A percentile compares a stretch with the other conserved stretches of the same genome.
phyloP scores from a whole-genome alignment of 2,113 vertebrate species.

The Apodemus speciosus region DNA sequence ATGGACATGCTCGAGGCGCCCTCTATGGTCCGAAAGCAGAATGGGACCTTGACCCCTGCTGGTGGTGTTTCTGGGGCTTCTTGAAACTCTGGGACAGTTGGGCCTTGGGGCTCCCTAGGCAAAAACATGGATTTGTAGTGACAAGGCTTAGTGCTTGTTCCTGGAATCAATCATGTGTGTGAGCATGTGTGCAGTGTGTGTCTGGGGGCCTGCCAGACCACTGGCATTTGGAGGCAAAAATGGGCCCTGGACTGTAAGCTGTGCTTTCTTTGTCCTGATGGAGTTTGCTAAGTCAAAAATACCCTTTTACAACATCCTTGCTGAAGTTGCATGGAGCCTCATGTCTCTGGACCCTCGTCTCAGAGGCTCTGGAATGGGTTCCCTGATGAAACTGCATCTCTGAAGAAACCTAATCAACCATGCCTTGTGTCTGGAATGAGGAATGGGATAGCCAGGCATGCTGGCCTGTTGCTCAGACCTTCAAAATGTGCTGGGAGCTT shows the following conservation, averaged over 20 bases:
- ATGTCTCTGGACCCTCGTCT: accelerated
- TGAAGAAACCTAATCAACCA: accelerated
- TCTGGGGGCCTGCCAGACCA: not conserved
- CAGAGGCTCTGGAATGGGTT: accelerated
- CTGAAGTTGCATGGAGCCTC: accelerated
- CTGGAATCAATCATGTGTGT: not conserved
- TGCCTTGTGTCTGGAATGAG: accelerated
- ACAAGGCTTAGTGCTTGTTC: not conserved
- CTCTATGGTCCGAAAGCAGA: constrained; percentile 82
- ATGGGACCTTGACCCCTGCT: not conserved
- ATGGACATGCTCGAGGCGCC: constrained; percentile 83
- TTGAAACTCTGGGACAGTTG: not conserved
- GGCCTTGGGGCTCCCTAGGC: accelerated
- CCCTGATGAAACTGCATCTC: accelerated
- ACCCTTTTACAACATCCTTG: accelerated
- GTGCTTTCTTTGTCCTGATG: accelerated
- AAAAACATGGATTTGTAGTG: not conserved
- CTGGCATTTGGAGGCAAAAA: not conserved
- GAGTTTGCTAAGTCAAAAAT: not conserved
- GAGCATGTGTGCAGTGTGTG: not conserved
- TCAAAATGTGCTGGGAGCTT: accelerated
- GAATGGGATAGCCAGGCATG: accelerated
- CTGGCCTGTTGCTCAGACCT: not conserved
- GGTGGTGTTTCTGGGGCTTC: not conserved
- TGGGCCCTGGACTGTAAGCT: accelerated